Evolutionary conservation across 2,888 invertebrate species (phyloP).

Genomic region (Drosophila subquinaria): DNA sequence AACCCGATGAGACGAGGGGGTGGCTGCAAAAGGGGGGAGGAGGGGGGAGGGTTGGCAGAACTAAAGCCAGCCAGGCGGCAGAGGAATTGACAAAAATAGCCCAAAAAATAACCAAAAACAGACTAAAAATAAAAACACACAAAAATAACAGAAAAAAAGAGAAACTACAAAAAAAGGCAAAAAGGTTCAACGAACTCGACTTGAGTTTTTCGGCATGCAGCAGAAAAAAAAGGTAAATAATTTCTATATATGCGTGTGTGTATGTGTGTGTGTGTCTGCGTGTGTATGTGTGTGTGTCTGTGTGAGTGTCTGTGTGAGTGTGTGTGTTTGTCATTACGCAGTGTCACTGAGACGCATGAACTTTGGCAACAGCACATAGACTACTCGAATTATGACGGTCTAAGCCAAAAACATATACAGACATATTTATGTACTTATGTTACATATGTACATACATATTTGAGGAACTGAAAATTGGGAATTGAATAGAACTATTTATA

Average conservation of each 20-base stretch:
- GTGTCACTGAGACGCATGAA: conserved; percentile 21
- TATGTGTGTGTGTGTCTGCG: not conserved
- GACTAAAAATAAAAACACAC: conserved; percentile 43
- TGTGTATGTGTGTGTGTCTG: conserved; percentile 1
- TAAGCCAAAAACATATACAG: not conserved
- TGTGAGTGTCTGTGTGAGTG: conserved; percentile 7
- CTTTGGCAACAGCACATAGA: conserved; percentile 12
- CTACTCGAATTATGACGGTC: not conserved
- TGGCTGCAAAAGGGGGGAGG: not conserved
- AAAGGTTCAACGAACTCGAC: conserved; percentile 59
- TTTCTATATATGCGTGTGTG: conserved; percentile 24
- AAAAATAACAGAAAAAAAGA: conserved; percentile 14
- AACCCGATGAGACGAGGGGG: not conserved
- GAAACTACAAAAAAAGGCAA: conserved; percentile 14
- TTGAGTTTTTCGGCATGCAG: conserved; percentile 43
- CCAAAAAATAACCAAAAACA: conserved; percentile 33
- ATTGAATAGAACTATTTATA: too few species aligned
- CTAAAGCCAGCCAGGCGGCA: conserved; percentile 42
- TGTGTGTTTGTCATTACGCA: conserved; percentile 5
- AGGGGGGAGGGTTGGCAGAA: not conserved
- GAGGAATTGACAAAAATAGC: conserved; percentile 60
- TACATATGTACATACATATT: not conserved
- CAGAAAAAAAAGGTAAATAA: conserved; percentile 63
- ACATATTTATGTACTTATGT: not conserved
- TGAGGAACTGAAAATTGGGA: not conserved